Evolutionary conservation across 1,140 invertebrate species (phyloP), one percentile per base, ranked within the genome.

Genomic region (Pseudobourletiella spinata): DNA sequence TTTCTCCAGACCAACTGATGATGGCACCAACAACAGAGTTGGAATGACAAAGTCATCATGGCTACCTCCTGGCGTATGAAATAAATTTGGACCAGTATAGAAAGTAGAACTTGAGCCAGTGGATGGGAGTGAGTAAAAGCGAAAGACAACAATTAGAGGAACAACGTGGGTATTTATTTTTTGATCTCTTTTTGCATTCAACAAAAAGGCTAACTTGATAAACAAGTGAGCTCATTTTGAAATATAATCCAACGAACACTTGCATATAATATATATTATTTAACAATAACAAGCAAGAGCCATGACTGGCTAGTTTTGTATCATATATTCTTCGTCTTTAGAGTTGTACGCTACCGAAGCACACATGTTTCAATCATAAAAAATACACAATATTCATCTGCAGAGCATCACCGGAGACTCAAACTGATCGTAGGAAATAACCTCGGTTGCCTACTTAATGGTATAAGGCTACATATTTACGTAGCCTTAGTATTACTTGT

Each of bases 251-350:
- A 66, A 61, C 59, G 58, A 66, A 61, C 59, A 66, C 59, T 66
- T 66, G 59, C 28, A 59, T 66, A 66, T 65, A 65, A 65, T 63
- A n/a, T n/a, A n/a, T n/a, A 63, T 66, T 66, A 66, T 66, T 66
- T 66, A 66, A 66, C 64, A 66, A 66, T 66, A 66, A 66, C 64
- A 66, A 66, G 64, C 64, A 66, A 61, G 64, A 66, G 59, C 64
- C 64, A 65, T 20, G 39, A 26, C 43, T 51, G 29, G 26, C 63
- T 26, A 25, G 15, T 56, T 65, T 61, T 43, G 58, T 60, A 57
- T 48, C 60, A 54, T 61, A n/a, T n/a, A n/a, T n/a, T n/a, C 48
- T 56, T 60, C 59, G 59, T 60, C 59, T 50, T 60, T 56, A 57
- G 44, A 32, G 46, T 63, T 63, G 35, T 44, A 58, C 42, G 52